Evolutionary conservation across 35 echinoderm and acorn worm genomes (phyloP), one percentile per base, ranked within the genome.

Genomic region (Nesometra sesokonis): DNA sequence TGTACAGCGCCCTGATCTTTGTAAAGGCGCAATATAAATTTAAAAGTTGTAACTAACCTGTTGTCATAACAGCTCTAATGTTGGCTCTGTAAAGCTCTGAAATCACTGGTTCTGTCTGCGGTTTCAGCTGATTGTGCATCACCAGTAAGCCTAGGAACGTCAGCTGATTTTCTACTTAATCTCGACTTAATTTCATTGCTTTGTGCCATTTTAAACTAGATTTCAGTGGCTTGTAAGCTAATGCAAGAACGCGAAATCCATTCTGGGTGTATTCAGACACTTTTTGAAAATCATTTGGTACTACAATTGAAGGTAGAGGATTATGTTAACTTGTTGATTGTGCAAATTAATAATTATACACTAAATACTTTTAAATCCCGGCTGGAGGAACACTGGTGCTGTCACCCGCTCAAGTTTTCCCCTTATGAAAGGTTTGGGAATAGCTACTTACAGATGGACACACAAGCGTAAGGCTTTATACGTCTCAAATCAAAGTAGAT

Each of bases 221-320:
- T 29, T 27, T 33, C n/a, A 95, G 32, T 4, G 34, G 37, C 77
- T 85, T 92, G 33, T 46, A 92, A 17, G 93, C 93, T 32, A 95
- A 57, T 15, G 90, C 93, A 17, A 95, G 67, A 2, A 95, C 84
- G 15, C 93, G 78, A 29, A 92, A 76, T 19, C 90, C 93, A 30
- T 92, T 33, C 33, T 83, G 77, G 0, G 93, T 87, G 77, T 92
- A 88, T 17, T 52, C 78, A 43, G 86, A 76, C 11, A 95, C 80
- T 46, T 78, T 78, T n/a, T 87, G 32, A 43, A 95, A 95, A 84
- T 92, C 85, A 13, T 21, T 31, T 23, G 93, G 90, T 23, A 95
- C 93, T 95, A 31, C 0, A 29, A 1, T 36, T 34, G n/a, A n/a
- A n/a, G n/a, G n/a, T n/a, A n/a, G n/a, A n/a, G n/a, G n/a, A n/a